Evolutionary conservation across 1,140 invertebrate species (phyloP), one percentile per base, ranked within the genome.

Genomic region (Drosophila murphyi): DNA sequence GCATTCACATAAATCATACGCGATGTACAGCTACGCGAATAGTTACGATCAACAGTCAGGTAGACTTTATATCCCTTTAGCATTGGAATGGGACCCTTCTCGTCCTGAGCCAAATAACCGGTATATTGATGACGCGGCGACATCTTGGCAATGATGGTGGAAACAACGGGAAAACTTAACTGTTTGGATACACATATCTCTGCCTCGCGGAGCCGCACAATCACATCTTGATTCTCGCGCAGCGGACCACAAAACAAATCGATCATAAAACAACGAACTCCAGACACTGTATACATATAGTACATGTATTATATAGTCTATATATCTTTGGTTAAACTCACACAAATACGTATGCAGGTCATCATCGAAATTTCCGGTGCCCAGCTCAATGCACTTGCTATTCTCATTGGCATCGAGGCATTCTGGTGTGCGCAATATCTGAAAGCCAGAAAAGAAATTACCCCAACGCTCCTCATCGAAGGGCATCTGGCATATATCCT

Each of bases 41-140:
- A 91, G 3, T 65, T 29, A 4, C 91, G 82, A 35, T 91, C 69
- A 2, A 76, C 76, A 1, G 91, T 85, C 34, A 92, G 37, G 0
- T 20, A 48, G 0, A 87, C 4, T 10, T 57, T 69, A 5, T 60
- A 32, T n/a, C 68, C 77, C 28, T 56, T 68, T 3, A 56, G 28
- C 20, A 92, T 47, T 0, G 50, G 8, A 3, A 55, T 7, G 0
- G 6, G n/a, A 0, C 35, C 31, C 1, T 28, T 10, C 0, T 45
- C 32, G 4, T 5, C 32, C 0, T 31, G 6, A 1, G 31, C 45
- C 41, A 91, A 41, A 5, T 69, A 59, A 3, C 90, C 90, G 5
- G 83, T 90, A 34, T 80, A 92, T 31, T 92, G 90, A 37, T 81
- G 43, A 7, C 90, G 87, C 4, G 90, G 87, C 35, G 83, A 78